phyloP scores from a whole-genome alignment of 1,140 invertebrate species.

The Ceratosolen solmsi region DNA sequence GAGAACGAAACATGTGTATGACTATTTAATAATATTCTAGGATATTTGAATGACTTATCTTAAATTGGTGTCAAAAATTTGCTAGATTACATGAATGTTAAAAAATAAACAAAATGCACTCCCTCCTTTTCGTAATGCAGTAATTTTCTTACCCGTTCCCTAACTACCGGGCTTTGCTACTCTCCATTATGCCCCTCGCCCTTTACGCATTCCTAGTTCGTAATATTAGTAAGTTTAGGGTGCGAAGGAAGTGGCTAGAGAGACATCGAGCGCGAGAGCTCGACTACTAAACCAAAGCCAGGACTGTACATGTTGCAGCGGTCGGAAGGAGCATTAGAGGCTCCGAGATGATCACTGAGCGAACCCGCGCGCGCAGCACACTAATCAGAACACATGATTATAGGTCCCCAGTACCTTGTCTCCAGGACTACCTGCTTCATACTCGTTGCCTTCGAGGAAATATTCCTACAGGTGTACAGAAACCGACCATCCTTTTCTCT shows the following conservation, averaged over 20 bases:
- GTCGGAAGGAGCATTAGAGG: conserved; percentile 67
- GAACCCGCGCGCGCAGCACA: conserved; percentile 66
- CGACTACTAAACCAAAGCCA: conserved; percentile 18
- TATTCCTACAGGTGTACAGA: not conserved
- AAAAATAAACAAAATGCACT: not conserved
- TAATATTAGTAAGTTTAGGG: conserved; percentile 68
- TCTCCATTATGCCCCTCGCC: conserved; percentile 1
- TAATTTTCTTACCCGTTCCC: not conserved
- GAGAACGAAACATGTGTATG: no score
- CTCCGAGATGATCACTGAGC: conserved; percentile 71
- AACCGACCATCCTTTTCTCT: no score
- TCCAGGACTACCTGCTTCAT: not conserved
- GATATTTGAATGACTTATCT: no score
- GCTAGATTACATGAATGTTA: not conserved
- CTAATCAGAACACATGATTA: conserved; percentile 74
- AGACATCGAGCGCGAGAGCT: conserved; percentile 55
- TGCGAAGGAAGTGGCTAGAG: conserved; percentile 62
- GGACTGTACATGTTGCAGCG: not conserved
- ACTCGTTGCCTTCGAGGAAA: not conserved
- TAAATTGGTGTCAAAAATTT: not conserved
- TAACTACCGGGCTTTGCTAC: not conserved
- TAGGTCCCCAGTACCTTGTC: conserved; percentile 63
- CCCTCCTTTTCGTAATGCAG: not conserved
- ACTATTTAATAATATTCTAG: no score
- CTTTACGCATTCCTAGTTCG: conserved; percentile 32